Conservation (phyloP, 2,888 invertebrate genomes). For the Endomychus coccineus region DNA sequence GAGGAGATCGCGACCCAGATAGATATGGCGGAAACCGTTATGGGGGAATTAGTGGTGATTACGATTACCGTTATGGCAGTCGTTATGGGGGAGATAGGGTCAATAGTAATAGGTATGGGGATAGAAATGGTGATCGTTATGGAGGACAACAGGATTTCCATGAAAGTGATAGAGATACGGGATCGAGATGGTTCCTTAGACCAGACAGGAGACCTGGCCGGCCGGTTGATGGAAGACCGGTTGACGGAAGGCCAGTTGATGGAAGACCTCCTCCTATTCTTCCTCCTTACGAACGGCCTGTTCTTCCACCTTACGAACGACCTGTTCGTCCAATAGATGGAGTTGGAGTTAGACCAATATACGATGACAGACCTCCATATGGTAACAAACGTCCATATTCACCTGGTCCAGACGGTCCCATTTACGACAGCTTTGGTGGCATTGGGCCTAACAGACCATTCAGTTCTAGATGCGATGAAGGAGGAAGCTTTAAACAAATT, state of each 20-base stretch:
- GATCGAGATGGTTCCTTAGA: constrained; percentile 34
- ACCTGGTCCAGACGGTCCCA: constrained; percentile 41
- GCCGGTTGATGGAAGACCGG: constrained; percentile 20
- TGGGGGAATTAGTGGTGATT: constrained; percentile 21
- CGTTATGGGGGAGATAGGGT: constrained; percentile 18
- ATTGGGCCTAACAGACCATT: constrained; percentile 41
- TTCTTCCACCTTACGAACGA: constrained; percentile 15
- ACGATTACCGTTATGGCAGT: constrained; percentile 14
- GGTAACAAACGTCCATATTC: constrained; percentile 32
- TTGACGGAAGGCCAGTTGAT: constrained; percentile 14
- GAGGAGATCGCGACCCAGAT: constrained; percentile 28
- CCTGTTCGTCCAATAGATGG: constrained; percentile 21
- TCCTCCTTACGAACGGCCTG: constrained; percentile 7
- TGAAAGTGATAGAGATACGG: constrained; percentile 17
- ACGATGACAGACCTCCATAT: constrained; percentile 24
- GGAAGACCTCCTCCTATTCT: constrained; percentile 15
- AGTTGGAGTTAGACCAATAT: constrained; percentile 16
- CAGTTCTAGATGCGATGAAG: constrained; percentile 67
- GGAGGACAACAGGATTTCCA: too few relatives aligned
- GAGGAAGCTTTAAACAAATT: constrained; percentile 75
- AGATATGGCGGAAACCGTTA: constrained; percentile 20
- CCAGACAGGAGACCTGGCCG: constrained; percentile 34
- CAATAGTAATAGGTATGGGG: constrained; percentile 8
- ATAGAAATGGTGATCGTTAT: constrained; percentile 13
- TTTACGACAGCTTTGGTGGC: constrained; percentile 36